Evolutionary conservation across 2,113 vertebrate genomes (phyloP).

Genomic region (Macrotus californicus): DNA sequence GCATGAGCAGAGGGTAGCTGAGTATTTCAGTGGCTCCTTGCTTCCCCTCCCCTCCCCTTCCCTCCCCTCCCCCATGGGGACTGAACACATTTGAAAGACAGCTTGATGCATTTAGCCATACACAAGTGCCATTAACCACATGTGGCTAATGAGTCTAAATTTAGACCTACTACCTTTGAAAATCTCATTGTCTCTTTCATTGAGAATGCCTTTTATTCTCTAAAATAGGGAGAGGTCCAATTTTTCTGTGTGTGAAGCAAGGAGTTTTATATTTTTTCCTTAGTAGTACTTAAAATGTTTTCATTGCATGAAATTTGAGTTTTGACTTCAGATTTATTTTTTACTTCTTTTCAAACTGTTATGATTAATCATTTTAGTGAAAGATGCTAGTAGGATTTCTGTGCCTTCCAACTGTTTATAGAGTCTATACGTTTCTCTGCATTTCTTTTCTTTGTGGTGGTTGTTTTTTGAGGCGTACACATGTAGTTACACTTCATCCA

Average conservation of each 20-base stretch:
- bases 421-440: slow-evolving; percentile 67
- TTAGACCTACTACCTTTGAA: background rate
- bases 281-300: slow-evolving; percentile 18
- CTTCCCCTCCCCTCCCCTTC: background rate
- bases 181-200: slow-evolving; percentile 4
- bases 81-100: background rate
- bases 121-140: background rate
- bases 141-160: slow-evolving; percentile 29
- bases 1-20: background rate
- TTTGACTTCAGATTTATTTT: slow-evolving; percentile 30
- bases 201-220: slow-evolving; percentile 33
- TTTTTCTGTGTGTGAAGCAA: slow-evolving; percentile 17
- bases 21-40: background rate
- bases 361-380: slow-evolving; percentile 31
- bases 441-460: slow-evolving; percentile 33
- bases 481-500: slow-evolving; percentile 68
- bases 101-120: background rate
- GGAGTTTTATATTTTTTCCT: slow-evolving; percentile 5
- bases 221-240: background rate
- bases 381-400: slow-evolving; percentile 34
- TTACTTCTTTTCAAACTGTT: background rate
- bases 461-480: slow-evolving; percentile 60
- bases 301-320: slow-evolving; percentile 44
- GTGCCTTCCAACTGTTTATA: slow-evolving; percentile 54
- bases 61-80: background rate